Conservation (phyloP, 37 sponge, comb jelly and placozoan genomes). For the Theonella swinhoei region DNA sequence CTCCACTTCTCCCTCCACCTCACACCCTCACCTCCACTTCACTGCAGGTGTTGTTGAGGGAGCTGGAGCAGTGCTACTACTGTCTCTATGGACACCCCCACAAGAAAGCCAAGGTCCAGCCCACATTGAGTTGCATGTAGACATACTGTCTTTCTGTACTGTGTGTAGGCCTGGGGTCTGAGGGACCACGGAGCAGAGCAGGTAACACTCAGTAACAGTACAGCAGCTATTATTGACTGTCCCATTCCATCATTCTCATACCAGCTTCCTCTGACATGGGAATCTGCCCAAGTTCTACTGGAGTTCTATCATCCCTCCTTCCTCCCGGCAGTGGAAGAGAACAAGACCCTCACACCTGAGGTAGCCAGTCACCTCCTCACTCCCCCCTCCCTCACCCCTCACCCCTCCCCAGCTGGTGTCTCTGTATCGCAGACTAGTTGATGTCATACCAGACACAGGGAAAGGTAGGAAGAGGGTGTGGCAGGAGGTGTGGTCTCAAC, state of each 20-base stretch:
- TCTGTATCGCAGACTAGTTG: constrained; percentile 57
- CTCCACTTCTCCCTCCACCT: not conserved
- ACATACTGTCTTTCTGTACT: no score
- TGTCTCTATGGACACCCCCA: constrained; percentile 78
- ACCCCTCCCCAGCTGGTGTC: constrained; percentile 37
- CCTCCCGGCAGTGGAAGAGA: constrained; percentile 60
- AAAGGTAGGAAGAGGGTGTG: constrained; percentile 21
- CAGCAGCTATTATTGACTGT: not conserved
- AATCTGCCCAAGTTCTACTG: constrained; percentile 50
- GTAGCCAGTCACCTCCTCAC: constrained; percentile 24
- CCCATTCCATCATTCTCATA: not conserved
- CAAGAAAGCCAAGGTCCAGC: constrained; percentile 58
- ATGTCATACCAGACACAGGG: constrained; percentile 48
- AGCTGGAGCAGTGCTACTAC: constrained; percentile 84
- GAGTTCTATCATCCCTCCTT: constrained; percentile 61
- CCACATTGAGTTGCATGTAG: no score
- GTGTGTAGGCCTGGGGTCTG: constrained; percentile 27
- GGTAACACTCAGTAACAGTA: no score
- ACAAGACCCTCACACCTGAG: constrained; percentile 60
- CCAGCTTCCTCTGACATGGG: constrained; percentile 69
- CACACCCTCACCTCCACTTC: no score
- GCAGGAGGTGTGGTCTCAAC: no score
- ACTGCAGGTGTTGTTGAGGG: constrained; percentile 61
- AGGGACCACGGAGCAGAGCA: constrained; percentile 54
- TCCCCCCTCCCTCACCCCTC: not conserved